Conservation (phyloP, 2,888 invertebrate species). For the Leistus spinibarbis region DNA sequence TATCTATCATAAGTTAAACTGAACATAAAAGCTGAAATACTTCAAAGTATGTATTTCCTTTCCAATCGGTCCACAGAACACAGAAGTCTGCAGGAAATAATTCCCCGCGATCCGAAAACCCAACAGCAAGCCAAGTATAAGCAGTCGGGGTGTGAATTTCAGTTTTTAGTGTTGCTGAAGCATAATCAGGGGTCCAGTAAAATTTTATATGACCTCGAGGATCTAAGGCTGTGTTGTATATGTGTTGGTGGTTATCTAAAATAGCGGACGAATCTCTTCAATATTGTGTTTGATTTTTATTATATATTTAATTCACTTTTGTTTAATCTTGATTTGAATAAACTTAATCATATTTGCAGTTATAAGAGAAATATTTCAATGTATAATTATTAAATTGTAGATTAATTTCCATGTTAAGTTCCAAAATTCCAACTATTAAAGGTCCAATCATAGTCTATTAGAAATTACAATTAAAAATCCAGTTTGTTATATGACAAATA, state of each 20-base stretch:
- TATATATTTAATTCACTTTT: too few relatives aligned
- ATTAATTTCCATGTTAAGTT: too few relatives aligned
- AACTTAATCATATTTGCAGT: too few relatives aligned
- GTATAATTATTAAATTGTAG: too few relatives aligned
- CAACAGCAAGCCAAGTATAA: slow-evolving; percentile 79
- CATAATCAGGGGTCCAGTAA: slow-evolving; percentile 60
- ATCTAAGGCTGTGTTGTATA: slow-evolving; percentile 56
- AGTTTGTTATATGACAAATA: too few relatives aligned
- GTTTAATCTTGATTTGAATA: too few relatives aligned
- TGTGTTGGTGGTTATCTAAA: slow-evolving; percentile 39
- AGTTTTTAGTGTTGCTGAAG: slow-evolving; percentile 55
- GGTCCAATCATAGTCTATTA: too few relatives aligned
- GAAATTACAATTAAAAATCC: too few relatives aligned
- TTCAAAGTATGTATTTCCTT: slow-evolving; percentile 63
- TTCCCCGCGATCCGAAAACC: slow-evolving; percentile 84
- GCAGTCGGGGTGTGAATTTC: slow-evolving; percentile 61
- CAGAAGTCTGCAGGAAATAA: slow-evolving; percentile 79
- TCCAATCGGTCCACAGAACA: slow-evolving; percentile 77
- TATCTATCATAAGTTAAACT: neutral
- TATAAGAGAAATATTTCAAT: too few relatives aligned
- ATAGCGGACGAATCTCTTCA: too few relatives aligned
- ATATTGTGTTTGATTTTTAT: too few relatives aligned
- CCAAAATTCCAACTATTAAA: too few relatives aligned
- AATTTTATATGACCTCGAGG: slow-evolving; percentile 53
- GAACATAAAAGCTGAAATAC: slow-evolving; percentile 50